Base-by-base conservation (phyloP, 2,797 vertebrate genomes). In the Paratrypauchen microcephalus region DNA sequence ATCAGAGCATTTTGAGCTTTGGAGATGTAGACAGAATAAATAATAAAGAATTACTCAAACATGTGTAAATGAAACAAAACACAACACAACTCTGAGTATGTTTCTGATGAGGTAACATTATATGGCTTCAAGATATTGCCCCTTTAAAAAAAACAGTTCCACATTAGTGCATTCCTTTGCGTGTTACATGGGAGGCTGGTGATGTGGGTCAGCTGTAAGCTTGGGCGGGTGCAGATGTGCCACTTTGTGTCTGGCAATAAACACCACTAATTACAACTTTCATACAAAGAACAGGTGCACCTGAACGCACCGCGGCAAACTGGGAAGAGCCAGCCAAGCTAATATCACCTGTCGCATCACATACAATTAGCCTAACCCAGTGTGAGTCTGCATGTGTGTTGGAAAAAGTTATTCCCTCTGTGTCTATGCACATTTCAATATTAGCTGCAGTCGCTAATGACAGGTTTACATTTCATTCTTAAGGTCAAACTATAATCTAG, bases 241-340 rank as follows among this genome's bases (percentile, higher is more conserved):
- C 73, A 55, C 84, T 86, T 84, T 82, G 75, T 57, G 68, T 75
- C 75, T 91, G 90, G 85, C 89, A 90, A 79, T 85, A 87, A 89
- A 89, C 80, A 69, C 78, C 23, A 77, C 76, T 91, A 91, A 93
- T 92, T 91, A 91, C 84, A 88, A 89, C 83, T 83, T 86, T 89
- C 83, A 83, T 79, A 86, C 84, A 89, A 86, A 90, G 88, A 87
- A 88, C 92, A 92, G 92, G 92, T 93, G 92, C 87, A 83, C 74
- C 82, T 83, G 83, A 87, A 90, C 60, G 86, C 48, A 24, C 78
- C 86, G 79, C 74, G 63, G 75, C 80, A 87, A 83, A 80, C 68
- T 73, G 80, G 63, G 75, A 77, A 88, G 88, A 84, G 79, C 80
- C 86, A 80, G 89, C 87, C 91, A 91, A 88, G 85, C 80, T 84